Evolutionary conservation across 1,140 invertebrate genomes (phyloP), one percentile per base, ranked within the genome.

Genomic region (Acyrthosiphon pisum): DNA sequence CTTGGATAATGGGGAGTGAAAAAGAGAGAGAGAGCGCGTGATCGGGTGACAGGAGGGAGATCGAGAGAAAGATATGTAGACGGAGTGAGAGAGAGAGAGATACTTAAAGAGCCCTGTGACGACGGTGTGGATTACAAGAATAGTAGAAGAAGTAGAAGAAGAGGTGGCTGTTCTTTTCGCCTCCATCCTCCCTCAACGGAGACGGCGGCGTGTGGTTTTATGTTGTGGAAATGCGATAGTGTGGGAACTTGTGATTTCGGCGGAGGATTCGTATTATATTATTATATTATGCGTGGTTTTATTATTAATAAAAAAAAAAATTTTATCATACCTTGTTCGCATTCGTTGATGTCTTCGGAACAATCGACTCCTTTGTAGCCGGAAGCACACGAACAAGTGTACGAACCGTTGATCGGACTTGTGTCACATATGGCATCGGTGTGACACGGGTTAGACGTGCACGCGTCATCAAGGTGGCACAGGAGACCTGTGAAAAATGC

Each of bases 391-490:
- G 98, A 98, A 95, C 99, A 99, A 23, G 98, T 97, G 95, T 98
- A 99, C 9, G 98, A 98, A 1, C 99, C 98, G 94, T 99, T 98
- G 94, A 99, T 98, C 22, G 98, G 98, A 94, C 98, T 99, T 0
- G 99, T 99, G 95, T 99, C 98, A 94, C 99, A 99, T 94, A 98
- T 98, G 14, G 99, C 98, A 94, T 98, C 98, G 1, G 97, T 97
- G 94, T 99, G 98, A 95, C 99, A 99, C 0, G 99, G 99, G 95
- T 98, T 99, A n/a, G 98, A 98, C 1, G 98, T 98, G 95, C 99
- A 99, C 0, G 98, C 98, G 95, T 99, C 99, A 93, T 99, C 98
- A 95, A 99, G 95, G 95, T 99, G 99, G 94, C 99, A 99, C 1
- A 99, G 96, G 23, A 99, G 95, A 94, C 98, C 98, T 97, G 95